Evolutionary conservation across 2,797 vertebrate genomes (phyloP).

Genomic region (Gymnothorax javanicus): DNA sequence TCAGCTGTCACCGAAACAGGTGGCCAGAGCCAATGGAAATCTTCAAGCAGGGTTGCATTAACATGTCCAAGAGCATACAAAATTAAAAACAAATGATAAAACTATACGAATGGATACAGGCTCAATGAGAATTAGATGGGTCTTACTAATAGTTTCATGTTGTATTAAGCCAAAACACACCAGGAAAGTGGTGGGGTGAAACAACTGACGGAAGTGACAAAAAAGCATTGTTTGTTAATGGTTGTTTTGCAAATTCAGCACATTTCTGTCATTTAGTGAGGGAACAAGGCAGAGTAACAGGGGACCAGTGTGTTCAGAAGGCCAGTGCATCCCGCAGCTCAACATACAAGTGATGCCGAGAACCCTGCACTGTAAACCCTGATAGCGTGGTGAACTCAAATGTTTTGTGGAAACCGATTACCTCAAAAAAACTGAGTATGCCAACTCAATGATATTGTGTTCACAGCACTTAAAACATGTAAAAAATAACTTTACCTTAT

Average conservation of each 20-base stretch:
- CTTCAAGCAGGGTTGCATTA: not conserved
- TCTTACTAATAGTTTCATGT: not conserved
- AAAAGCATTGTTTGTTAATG: not conserved
- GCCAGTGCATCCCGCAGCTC: not conserved
- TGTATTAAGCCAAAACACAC: not conserved
- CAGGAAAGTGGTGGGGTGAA: not conserved
- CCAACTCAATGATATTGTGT: no score
- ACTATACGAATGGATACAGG: not conserved
- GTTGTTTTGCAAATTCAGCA: not conserved
- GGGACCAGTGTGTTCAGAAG: not conserved
- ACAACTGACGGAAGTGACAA: not conserved
- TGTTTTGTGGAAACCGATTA: no score
- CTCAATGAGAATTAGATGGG: not conserved
- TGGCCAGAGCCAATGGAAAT: slow-evolving; percentile 10
- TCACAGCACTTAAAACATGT: no score
- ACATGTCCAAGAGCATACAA: not conserved
- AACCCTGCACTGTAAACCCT: not conserved
- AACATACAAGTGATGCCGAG: not conserved
- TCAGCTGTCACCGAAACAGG: not conserved
- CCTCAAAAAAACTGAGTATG: no score
- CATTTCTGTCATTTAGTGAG: not conserved
- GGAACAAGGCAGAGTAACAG: not conserved
- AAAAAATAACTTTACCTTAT: no score
- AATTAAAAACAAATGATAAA: slow-evolving; percentile 13
- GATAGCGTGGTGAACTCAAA: no score